Evolutionary conservation across 2,888 invertebrate genomes (phyloP), one percentile per base, ranked within the genome.

Genomic region (Tiliacea citrago): DNA sequence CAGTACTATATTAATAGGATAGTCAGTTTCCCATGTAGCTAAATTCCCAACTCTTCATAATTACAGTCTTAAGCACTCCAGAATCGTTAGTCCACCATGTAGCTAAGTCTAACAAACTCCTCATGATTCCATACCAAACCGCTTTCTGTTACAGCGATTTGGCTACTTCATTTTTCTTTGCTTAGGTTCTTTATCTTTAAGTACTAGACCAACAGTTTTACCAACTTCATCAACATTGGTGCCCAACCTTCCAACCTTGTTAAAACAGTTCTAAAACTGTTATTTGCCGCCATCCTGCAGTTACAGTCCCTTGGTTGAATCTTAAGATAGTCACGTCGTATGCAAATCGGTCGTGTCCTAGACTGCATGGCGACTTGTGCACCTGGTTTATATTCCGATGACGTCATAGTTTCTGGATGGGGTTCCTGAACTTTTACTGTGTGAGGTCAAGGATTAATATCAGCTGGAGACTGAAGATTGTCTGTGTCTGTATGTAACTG

Each of bases 341-440:
- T 76, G 76, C 35, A 42, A 80, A 80, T 66, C 6, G 49, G 81
- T 68, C 53, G 24, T 58, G 61, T 42, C 68, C 65, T 72, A 81
- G 81, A 81, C 81, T 76, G 81, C 77, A 49, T 29, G 81, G 72
- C 81, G 81, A 68, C 75, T 4, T 9, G 13, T 42, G 76, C 55
- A 81, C 73, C 79, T 79, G 69, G 68, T 55, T 61, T 53, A 60
- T 53, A 78, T 77, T 55, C 1, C 6, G 18, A 29, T 79, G 67
- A 68, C 63, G 47, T 78, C 79, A 78, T 10, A 2, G 6, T 21
- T 39, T 53, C 29, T 35, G 73, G 78, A 79, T 62, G 39, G 24
- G 35, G 47, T 62, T 42, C 42, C 21, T 51, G 45, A 24, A 58
- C 29, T 35, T 65, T 35, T 18, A 18, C 2, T 13, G 45, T 29